phyloP scores from a whole-genome alignment of 2,888 invertebrate species.

The Drosophila nr. fundita region DNA sequence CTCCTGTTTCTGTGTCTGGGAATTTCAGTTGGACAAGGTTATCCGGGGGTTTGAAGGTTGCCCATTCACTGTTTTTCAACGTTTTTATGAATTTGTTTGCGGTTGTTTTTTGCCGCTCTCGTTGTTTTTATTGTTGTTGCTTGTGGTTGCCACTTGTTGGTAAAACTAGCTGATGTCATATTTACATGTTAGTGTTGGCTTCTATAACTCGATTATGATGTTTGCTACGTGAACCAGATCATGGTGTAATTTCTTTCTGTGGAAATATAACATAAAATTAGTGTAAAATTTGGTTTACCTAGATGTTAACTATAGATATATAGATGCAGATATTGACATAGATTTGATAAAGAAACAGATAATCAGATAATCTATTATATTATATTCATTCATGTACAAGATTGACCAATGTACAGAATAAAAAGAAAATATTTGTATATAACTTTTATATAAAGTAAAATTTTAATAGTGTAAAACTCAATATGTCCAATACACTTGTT shows the following conservation, averaged over 20 bases:
- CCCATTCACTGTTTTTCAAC: slow-evolving; percentile 69
- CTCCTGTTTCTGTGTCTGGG: slow-evolving; percentile 62
- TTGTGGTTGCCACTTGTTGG: slow-evolving; percentile 63
- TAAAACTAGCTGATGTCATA: slow-evolving; percentile 49
- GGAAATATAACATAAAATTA: not conserved
- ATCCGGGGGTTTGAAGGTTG: slow-evolving; percentile 13
- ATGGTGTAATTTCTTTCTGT: not conserved
- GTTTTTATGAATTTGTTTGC: slow-evolving; percentile 67
- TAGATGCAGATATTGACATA: not conserved
- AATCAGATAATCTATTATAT: not conserved
- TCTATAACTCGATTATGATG: slow-evolving; percentile 1
- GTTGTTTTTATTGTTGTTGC: slow-evolving; percentile 19
- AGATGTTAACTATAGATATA: too few species aligned
- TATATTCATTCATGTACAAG: not conserved
- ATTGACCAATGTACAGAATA: not conserved
- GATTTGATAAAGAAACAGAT: not conserved
- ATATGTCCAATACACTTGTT: not conserved
- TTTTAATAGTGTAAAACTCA: too few species aligned
- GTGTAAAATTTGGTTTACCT: not conserved
- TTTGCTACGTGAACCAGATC: not conserved
- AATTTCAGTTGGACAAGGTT: slow-evolving; percentile 55
- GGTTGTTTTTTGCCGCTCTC: slow-evolving; percentile 34
- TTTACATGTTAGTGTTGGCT: not conserved
- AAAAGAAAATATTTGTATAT: not conserved
- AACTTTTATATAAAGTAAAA: not conserved